These are phyloP conservation scores for Meleagris gallopavo DNA, from an alignment of 2,113 vertebrate species.

Conservation along the genomic window DNA sequence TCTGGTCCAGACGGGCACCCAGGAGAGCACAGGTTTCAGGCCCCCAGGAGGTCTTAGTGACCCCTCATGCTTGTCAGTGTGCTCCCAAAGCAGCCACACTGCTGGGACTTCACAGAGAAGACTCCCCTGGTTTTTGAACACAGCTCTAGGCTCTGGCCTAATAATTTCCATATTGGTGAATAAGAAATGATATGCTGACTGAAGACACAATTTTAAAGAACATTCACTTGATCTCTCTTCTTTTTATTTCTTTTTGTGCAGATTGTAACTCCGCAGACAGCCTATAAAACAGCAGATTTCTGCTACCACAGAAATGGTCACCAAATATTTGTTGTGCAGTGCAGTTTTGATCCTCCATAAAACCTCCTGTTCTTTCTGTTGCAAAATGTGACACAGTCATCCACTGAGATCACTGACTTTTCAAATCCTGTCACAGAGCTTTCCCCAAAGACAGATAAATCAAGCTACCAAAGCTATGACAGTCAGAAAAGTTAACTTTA, in stretches of 20 bases:
- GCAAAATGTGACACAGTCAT: neutral
- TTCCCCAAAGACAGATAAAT: slow-evolving; percentile 10
- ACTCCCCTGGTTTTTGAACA: neutral
- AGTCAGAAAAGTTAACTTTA: neutral
- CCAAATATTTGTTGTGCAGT: neutral
- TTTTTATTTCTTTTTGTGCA: neutral
- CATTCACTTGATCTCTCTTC: neutral
- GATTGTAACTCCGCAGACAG: neutral
- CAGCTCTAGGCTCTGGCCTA: neutral
- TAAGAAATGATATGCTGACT: neutral
- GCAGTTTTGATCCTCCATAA: neutral
- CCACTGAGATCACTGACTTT: neutral
- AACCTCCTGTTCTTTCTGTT: neutral
- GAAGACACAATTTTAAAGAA: neutral
- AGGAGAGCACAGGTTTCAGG: neutral
- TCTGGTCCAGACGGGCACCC: neutral
- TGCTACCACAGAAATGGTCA: neutral
- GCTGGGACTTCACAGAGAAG: neutral
- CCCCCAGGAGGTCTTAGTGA: neutral
- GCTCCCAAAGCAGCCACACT: accelerated
- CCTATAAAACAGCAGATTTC: neutral
- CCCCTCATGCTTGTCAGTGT: neutral
- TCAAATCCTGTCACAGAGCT: neutral
- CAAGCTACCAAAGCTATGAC: neutral
- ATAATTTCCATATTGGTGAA: neutral